Base-by-base conservation (phyloP, 35 echinoderm and acorn worm species). In the Heliocidaris tuberculata region DNA sequence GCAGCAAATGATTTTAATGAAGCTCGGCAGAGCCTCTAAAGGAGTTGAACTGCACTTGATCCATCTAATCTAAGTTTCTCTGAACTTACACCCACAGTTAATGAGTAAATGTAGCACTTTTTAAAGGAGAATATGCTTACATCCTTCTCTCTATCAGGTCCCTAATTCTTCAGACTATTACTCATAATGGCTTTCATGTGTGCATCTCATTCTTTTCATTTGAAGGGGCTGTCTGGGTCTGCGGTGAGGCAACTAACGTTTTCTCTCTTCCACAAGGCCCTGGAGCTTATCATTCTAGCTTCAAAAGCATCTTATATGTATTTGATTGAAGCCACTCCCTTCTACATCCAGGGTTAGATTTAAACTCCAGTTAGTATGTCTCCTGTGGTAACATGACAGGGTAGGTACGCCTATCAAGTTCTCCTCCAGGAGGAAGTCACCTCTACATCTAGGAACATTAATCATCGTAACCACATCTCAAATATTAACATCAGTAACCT, bases 391-490 rank as follows among this genome's bases (percentile, higher is more conserved):
- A 89, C 87, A 89, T 89, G 31, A 17, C 31, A 48, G 87, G 87
- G 87, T 47, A 47, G 87, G 31, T 47, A 47, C 12, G 47, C 31
- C 87, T 89, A 89, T 89, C 87, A 32, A 17, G 87, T 89, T 89
- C 87, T 48, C 87, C 87, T 89, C 87, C 87, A 17, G 24, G 87
- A 48, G 87, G 87, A 89, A 89, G 87, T 89, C 31, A 89, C 31
- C 47, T 16, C 32, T 47, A 89, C 87, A 89, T 89, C 87, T 89
- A 89, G 31, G 87, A 89, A 89, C 47, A 89, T 89, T 89, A 89
- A 89, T 89, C 87, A 89, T 89, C 87, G 16, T 32, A 89, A 89
- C 87, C 87, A n/a, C 87, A 89, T 89, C 32, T 48, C 87, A 89
- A 89, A 89, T 48, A 89, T 89, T 32, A 89, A 89, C 87, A 89